Evolutionary conservation across 2,113 vertebrate species (phyloP).

Genomic region (Vimba vimba): DNA sequence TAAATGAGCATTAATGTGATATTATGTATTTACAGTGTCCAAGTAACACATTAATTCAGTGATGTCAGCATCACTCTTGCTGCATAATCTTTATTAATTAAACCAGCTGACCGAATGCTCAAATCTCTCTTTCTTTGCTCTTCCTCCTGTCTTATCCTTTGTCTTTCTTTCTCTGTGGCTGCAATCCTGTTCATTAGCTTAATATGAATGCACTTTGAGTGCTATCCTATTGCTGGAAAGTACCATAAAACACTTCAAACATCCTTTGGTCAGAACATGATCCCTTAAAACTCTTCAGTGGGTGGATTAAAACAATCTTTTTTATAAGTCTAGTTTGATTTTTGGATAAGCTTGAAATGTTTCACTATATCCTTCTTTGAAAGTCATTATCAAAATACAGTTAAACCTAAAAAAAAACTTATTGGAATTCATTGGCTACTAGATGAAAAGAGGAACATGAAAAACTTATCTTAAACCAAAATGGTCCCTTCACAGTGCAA

Average conservation of each 20-base stretch:
- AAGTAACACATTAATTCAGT: not conserved
- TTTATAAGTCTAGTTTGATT: not conserved
- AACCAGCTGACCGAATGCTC: constrained; percentile 64
- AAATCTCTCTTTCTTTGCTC: constrained; percentile 60
- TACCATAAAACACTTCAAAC: constrained; percentile 20
- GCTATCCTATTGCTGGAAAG: constrained; percentile 22
- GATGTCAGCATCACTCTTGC: not conserved
- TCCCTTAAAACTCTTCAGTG: constrained; percentile 13
- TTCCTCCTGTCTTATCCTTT: constrained; percentile 55
- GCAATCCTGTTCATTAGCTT: not conserved
- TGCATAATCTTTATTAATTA: not conserved
- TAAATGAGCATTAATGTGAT: not conserved
- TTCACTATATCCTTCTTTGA: not conserved
- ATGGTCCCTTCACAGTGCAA: not conserved
- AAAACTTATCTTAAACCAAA: not conserved
- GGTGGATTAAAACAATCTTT: not conserved
- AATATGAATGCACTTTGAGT: constrained; percentile 21
- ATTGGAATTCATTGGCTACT: constrained; percentile 37
- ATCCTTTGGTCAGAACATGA: constrained; percentile 18
- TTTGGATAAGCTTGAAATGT: constrained; percentile 4
- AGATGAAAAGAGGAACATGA: constrained; percentile 61
- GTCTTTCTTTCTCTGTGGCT: not conserved
- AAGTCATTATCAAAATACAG: not conserved
- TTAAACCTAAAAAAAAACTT: not conserved
- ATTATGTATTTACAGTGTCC: not conserved